Evolutionary conservation across 1,140 invertebrate genomes (phyloP).

Genomic region (Cydia pomonella): DNA sequence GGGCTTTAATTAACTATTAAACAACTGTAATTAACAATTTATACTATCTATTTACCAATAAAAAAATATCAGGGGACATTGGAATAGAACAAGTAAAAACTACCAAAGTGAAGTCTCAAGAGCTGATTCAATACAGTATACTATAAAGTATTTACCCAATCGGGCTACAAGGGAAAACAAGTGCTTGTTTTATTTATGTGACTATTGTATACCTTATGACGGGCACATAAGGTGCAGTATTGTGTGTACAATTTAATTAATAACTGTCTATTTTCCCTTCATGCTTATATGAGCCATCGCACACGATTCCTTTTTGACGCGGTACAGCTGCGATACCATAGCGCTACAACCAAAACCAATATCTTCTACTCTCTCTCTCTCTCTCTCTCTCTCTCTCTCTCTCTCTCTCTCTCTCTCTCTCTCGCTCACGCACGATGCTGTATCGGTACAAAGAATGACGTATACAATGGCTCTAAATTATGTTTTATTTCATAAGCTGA

Average conservation of each 20-base stretch:
- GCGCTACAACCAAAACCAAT: too few species aligned
- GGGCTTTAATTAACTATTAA: too few species aligned
- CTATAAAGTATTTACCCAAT: conserved; percentile 1
- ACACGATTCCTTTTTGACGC: not conserved
- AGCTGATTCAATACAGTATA: not conserved
- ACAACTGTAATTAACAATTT: not conserved
- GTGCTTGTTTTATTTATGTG: not conserved
- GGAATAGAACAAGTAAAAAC: not conserved
- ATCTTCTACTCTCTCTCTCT: too few species aligned
- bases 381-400: too few species aligned
- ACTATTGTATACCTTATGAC: conserved; percentile 8
- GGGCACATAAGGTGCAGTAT: not conserved
- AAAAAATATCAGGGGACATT: too few species aligned
- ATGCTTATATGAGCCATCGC: not conserved
- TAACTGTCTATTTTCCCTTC: not conserved
- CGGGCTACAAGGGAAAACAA: not conserved
- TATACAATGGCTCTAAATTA: not conserved
- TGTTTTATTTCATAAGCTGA: conserved; percentile 2
- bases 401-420: too few species aligned
- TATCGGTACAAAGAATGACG: not conserved
- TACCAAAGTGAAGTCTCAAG: not conserved
- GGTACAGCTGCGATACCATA: too few species aligned
- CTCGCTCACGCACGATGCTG: too few species aligned
- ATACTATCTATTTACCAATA: not conserved
- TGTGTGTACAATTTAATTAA: not conserved